Percentiles rank a stretch among this genome's conserved stretches.
phyloP scores from a whole-genome alignment of 2,888 invertebrate species.

The Dione juno region DNA sequence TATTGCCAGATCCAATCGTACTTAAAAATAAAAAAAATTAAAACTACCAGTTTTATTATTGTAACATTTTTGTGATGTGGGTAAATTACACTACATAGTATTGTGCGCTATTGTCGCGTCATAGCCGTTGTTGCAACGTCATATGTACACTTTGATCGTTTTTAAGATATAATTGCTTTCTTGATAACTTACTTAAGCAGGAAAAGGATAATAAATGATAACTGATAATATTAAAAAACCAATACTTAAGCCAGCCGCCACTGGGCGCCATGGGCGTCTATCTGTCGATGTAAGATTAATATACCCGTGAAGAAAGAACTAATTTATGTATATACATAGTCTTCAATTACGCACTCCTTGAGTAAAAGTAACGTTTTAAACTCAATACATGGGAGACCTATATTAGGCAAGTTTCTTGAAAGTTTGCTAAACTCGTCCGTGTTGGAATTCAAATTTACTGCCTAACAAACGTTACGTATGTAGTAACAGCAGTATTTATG shows the following conservation, averaged over 20 bases:
- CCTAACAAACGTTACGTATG: background rate
- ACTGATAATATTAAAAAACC: background rate
- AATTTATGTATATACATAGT: too few species aligned
- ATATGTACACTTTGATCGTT: background rate
- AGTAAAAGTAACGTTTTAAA: conserved; percentile 3
- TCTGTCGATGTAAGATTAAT: too few species aligned
- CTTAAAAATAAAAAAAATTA: too few species aligned
- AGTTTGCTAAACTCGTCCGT: conserved; percentile 26
- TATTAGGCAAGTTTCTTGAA: conserved; percentile 5
- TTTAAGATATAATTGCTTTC: background rate
- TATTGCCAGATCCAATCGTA: too few species aligned
- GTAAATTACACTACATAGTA: background rate
- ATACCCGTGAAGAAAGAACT: too few species aligned
- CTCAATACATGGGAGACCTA: conserved; percentile 17
- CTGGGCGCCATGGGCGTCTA: too few species aligned
- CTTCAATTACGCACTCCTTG: background rate
- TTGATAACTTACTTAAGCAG: background rate
- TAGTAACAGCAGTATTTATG: background rate
- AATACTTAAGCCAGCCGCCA: background rate
- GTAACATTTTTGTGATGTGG: too few species aligned
- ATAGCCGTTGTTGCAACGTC: background rate
- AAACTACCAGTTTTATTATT: too few species aligned
- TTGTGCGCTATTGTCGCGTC: background rate
- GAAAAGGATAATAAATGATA: background rate
- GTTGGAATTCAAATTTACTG: conserved; percentile 19